Base-by-base conservation (phyloP, 2,113 vertebrate species). In the Tachycineta bicolor region DNA sequence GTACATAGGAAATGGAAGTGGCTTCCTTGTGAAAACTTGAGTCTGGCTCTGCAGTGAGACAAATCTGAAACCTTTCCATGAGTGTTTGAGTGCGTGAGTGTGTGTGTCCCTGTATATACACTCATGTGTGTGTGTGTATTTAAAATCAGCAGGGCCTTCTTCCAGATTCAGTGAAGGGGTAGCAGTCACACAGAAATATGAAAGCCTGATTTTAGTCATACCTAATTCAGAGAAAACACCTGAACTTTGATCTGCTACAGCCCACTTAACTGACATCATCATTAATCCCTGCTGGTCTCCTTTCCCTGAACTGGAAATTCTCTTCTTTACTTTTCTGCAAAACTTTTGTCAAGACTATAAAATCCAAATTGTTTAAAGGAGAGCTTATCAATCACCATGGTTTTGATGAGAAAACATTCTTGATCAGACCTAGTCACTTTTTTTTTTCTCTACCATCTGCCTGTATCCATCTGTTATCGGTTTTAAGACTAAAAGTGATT, bases 401-500 rank as follows among this genome's bases (percentile, higher is more conserved):
- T 78, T 95, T 84, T 91, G 80, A 91, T 87, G 49, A 84, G 80
- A 94, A 94, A 92, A 96, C 8, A 81, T 78, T 87, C 83, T 76
- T 63, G 39, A 92, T 92, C 80, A 92, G 91, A 92, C 60, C 73
- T 39, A 94, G 75, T 46, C 70, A 84, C 52, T 5, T 83, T 92
- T 78, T 78, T 93, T 79, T 88, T 31, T 33, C 74, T 74, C 56
- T 94, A 80, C 96, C 91, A 95, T 97, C 94, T 96, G 95, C 86
- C 77, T 89, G 24, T 49, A 91, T 56, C 93, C 94, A 97, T 97
- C 94, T 96, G 95, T 85, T 87, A 71, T 81, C 68, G 87, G 47
- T 47, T 97, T 94, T 69, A 75, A 91, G 69, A 82, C 33, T 76
- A 70, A 50, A 90, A 93, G 47, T 63, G 50, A 83, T 80, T 88